phyloP scores from a whole-genome alignment of 2,797 vertebrate species.

The Microchirus variegatus region DNA sequence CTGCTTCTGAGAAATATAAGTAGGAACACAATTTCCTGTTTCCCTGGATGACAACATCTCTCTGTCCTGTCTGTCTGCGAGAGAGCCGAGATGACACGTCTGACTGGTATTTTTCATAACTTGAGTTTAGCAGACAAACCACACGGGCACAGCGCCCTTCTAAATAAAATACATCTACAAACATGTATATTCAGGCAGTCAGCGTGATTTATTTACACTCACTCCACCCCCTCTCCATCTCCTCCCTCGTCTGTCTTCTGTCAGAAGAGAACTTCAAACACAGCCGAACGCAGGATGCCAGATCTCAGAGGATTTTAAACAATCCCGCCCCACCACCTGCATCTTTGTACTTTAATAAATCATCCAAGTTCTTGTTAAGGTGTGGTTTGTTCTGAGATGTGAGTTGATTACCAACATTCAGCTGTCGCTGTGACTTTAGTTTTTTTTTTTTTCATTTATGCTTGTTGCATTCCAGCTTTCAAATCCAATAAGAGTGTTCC shows the following conservation, averaged over 20 bases:
- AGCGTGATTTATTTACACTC: constrained; percentile 45
- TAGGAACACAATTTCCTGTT: constrained; percentile 41
- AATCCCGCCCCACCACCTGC: constrained; percentile 1
- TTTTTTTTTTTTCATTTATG: neutral
- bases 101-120: constrained; percentile 22
- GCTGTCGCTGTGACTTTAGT: neutral
- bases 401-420: constrained; percentile 11
- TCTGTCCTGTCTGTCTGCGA: constrained; percentile 14
- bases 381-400: constrained; percentile 23
- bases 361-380: constrained; percentile 7
- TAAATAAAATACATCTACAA: constrained; percentile 9
- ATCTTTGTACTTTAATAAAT: constrained; percentile 22
- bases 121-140: constrained; percentile 13
- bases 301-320: constrained; percentile 20
- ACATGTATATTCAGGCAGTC: constrained; percentile 18
- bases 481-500: neutral
- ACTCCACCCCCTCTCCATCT: neutral
- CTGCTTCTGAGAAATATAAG: constrained; percentile 38
- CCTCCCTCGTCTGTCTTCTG: constrained; percentile 17
- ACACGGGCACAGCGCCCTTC: neutral
- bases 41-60: constrained; percentile 41
- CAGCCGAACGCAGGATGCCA: constrained; percentile 14
- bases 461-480: neutral
- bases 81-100: constrained; percentile 34
- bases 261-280: constrained; percentile 40